A percentile compares a stretch with the other conserved stretches of the same genome.
Conservation (phyloP, 2,113 vertebrate genomes). For the Arothron firmamentum region DNA sequence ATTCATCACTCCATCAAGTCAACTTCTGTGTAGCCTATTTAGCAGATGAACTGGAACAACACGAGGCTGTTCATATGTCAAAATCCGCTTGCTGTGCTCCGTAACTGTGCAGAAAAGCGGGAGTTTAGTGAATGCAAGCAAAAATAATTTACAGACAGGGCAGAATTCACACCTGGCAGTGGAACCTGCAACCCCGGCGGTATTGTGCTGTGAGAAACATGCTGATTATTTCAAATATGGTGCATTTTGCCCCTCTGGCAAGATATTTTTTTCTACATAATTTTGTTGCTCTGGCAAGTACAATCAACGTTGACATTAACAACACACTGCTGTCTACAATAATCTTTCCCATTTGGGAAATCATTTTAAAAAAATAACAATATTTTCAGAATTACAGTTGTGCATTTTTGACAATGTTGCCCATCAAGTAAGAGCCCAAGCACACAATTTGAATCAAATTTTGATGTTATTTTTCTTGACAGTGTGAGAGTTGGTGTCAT, state of each 20-base stretch:
- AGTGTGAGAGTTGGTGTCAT: conserved; percentile 1
- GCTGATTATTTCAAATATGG: conserved; percentile 53
- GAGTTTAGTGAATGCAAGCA: conserved; percentile 58
- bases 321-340: not conserved
- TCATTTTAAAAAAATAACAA: not conserved
- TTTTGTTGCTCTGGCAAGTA: conserved; percentile 24
- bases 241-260: conserved; percentile 12
- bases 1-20: conserved; percentile 18
- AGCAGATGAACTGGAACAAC: conserved; percentile 30
- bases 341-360: not conserved
- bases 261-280: conserved; percentile 21
- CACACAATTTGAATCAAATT: not conserved
- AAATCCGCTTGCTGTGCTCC: conserved; percentile 40
- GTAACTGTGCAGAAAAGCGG: conserved; percentile 13
- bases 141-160: conserved; percentile 54
- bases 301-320: conserved; percentile 18
- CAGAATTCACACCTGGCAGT: conserved; percentile 61
- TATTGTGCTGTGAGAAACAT: conserved; percentile 42
- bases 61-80: conserved; percentile 25
- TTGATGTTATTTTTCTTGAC: not conserved
- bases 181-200: conserved; percentile 48
- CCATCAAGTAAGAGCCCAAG: not conserved
- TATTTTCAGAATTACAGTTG: not conserved
- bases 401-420: conserved; percentile 3
- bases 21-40: conserved; percentile 21